phyloP scores from a whole-genome alignment of 2,113 vertebrate species.

The Dromiciops gliroides region DNA sequence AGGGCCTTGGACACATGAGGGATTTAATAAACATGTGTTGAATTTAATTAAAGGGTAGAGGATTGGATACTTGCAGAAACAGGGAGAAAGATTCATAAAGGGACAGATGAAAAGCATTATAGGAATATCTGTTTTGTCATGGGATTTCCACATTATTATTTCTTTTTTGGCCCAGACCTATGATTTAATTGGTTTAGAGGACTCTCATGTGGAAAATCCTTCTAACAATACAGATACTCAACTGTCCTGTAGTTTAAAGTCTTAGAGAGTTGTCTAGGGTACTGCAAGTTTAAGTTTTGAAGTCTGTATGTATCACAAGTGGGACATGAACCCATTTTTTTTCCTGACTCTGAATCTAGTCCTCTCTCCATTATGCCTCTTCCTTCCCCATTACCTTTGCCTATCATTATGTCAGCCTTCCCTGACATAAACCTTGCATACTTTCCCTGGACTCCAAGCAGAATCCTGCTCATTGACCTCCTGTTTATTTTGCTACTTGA shows the following conservation, averaged over 20 bases:
- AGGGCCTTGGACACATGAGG: neutral
- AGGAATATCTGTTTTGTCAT: neutral
- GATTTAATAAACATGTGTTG: neutral
- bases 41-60: neutral
- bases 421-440: conserved; percentile 33
- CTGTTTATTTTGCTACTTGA: conserved; percentile 11
- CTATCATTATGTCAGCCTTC: neutral
- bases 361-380: neutral
- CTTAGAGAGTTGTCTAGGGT: neutral
- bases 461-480: neutral
- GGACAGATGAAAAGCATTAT: neutral
- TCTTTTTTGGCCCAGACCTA: neutral
- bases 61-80: neutral
- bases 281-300: neutral
- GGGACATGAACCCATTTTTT: neutral
- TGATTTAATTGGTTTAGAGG: neutral
- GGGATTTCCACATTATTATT: neutral
- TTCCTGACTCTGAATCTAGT: neutral
- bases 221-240: neutral
- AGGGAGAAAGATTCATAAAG: neutral
- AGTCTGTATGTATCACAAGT: neutral
- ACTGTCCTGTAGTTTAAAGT: neutral
- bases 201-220: neutral
- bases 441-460: neutral
- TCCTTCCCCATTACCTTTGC: neutral